Percentiles rank a stretch among this genome's conserved stretches.
Conservation (phyloP, 2,888 invertebrate genomes). For the Drosophila merina region DNA sequence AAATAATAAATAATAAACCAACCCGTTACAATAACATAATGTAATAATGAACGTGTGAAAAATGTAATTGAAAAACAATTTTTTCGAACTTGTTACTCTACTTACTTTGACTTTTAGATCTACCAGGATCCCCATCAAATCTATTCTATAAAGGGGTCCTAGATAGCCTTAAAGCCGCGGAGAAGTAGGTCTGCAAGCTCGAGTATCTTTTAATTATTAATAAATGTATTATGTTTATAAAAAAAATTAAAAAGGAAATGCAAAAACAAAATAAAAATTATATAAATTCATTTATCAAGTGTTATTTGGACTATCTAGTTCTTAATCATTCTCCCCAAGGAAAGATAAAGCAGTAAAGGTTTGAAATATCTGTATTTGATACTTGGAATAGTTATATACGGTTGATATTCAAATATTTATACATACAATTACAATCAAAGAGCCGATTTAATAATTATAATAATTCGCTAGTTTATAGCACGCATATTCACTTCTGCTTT, state of each 20-base stretch:
- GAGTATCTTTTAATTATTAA: conserved; percentile 75
- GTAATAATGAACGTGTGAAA: conserved; percentile 52
- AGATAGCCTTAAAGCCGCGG: conserved; percentile 21
- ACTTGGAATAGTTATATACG: conserved; percentile 73
- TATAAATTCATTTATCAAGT: conserved; percentile 73
- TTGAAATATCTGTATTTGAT: conserved; percentile 71
- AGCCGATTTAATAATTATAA: conserved; percentile 50
- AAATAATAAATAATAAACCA: conserved; percentile 44
- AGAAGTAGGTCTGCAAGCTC: conserved; percentile 42
- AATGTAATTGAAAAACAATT: conserved; percentile 50
- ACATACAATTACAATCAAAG: conserved; percentile 72
- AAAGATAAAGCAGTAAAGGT: conserved; percentile 10
- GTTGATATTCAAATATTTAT: conserved; percentile 66
- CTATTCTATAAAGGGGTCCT: conserved; percentile 12
- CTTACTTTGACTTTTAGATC: conserved; percentile 11
- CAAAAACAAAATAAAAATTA: conserved; percentile 76
- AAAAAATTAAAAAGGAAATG: conserved; percentile 71
- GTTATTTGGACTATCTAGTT: too few species aligned
- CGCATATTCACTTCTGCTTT: conserved; percentile 37
- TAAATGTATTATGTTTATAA: conserved; percentile 82
- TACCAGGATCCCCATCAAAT: conserved; percentile 14
- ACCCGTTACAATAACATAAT: conserved; percentile 56
- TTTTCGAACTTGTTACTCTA: conserved; percentile 41
- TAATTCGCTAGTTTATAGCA: conserved; percentile 42
- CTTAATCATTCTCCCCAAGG: neutral